Evolutionary conservation across 2,888 invertebrate genomes (phyloP).

Genomic region (Neria commutata): DNA sequence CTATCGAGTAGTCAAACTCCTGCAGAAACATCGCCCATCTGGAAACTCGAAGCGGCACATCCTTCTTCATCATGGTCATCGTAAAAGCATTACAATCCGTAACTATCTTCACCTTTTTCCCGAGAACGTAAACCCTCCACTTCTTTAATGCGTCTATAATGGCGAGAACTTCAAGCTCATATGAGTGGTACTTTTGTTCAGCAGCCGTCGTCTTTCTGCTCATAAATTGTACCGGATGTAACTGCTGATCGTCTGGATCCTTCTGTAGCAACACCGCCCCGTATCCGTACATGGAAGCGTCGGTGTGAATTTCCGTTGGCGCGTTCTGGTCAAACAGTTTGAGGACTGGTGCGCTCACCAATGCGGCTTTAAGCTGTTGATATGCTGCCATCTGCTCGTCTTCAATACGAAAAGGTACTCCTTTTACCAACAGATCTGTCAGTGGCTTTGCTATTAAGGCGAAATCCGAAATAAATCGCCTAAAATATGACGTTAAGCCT

Average conservation of each 20-base stretch:
- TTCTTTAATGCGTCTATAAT: conserved; percentile 32
- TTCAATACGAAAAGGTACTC: conserved; percentile 15
- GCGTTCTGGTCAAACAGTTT: conserved; percentile 16
- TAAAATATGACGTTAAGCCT: conserved; percentile 17
- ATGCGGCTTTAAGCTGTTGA: conserved; percentile 9
- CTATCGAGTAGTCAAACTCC: conserved; percentile 27
- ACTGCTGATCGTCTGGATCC: conserved; percentile 1
- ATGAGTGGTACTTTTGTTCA: conserved; percentile 23
- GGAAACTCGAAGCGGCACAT: conserved; percentile 25
- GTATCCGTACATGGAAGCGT: conserved; percentile 22
- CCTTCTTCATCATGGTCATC: conserved; percentile 14
- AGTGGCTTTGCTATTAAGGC: conserved; percentile 44
- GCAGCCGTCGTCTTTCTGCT: conserved; percentile 4
- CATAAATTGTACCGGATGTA: conserved; percentile 16
- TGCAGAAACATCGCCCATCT: conserved; percentile 29
- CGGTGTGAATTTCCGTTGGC: conserved; percentile 24
- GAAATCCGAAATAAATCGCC: conserved; percentile 29
- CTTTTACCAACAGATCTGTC: conserved; percentile 33
- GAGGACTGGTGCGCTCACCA: conserved; percentile 19
- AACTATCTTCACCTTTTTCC: conserved; percentile 38
- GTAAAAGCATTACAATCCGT: conserved; percentile 31
- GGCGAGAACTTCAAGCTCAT: conserved; percentile 34
- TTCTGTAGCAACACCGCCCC: conserved; percentile 28
- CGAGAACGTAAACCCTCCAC: conserved; percentile 33
- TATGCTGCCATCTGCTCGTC: conserved; percentile 13